These are phyloP conservation scores for Nudaria mundana DNA, from an alignment of 2,888 invertebrate genomes.

Conservation along the genomic window DNA sequence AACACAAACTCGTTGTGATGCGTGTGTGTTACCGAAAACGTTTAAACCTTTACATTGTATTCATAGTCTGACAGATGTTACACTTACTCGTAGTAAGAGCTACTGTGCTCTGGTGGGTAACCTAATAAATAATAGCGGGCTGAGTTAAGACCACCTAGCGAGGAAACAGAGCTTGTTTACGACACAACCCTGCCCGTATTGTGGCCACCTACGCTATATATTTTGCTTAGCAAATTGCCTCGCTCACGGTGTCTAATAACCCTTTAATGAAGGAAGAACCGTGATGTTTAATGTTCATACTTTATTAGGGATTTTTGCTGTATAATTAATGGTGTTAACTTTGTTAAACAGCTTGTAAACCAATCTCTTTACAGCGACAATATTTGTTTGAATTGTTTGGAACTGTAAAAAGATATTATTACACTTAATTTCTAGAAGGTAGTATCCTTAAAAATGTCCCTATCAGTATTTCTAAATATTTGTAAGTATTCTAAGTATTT, in stretches of 20 bases:
- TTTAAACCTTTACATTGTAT: slow-evolving; percentile 17
- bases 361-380: not conserved
- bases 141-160: slow-evolving; percentile 79
- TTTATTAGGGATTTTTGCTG: slow-evolving; percentile 35
- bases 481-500: too few species aligned
- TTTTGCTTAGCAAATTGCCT: slow-evolving; percentile 79
- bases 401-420: too few species aligned
- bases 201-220: slow-evolving; percentile 75
- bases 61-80: slow-evolving; percentile 51
- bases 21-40: slow-evolving; percentile 24
- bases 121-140: slow-evolving; percentile 75
- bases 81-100: slow-evolving; percentile 51
- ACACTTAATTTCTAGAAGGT: too few species aligned
- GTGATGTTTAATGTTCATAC: slow-evolving; percentile 32
- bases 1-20: too few species aligned
- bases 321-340: slow-evolving; percentile 4
- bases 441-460: too few species aligned
- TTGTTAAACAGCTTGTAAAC: not conserved
- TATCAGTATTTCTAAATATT: too few species aligned
- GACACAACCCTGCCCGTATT: slow-evolving; percentile 63
- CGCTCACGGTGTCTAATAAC: slow-evolving; percentile 74
- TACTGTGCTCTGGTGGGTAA: slow-evolving; percentile 58
- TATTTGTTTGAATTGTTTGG: not conserved
- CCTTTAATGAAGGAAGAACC: slow-evolving; percentile 71
- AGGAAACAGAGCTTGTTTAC: slow-evolving; percentile 72